phyloP scores from a whole-genome alignment of 2,113 vertebrate species.

The Rynchops niger region DNA sequence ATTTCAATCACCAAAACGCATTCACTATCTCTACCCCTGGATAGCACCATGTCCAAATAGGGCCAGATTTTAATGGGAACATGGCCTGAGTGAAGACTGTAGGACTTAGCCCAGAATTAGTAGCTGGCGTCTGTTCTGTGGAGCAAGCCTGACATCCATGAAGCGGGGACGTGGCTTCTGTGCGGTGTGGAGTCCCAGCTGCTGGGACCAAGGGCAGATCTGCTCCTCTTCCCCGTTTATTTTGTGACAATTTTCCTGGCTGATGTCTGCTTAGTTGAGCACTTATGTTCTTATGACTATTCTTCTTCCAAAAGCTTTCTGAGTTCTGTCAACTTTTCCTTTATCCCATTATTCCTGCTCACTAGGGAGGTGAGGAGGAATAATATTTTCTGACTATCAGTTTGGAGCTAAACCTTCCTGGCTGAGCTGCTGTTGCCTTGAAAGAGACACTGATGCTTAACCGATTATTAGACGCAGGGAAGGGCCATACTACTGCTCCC shows the following conservation, averaged over 20 bases:
- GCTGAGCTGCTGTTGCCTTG: background rate
- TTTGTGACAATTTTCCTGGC: background rate
- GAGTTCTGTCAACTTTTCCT: background rate
- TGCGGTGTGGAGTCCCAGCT: background rate
- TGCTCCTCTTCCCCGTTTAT: background rate
- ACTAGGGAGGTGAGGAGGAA: background rate
- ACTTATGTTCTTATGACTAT: background rate
- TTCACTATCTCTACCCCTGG: background rate
- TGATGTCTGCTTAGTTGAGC: background rate
- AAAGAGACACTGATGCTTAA: background rate
- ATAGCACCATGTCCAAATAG: rapidly evolving
- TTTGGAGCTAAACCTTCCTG: background rate
- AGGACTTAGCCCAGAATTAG: background rate
- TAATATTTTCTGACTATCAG: background rate
- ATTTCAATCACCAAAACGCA: rapidly evolving
- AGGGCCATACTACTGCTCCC: background rate
- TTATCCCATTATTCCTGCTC: background rate
- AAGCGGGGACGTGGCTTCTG: background rate
- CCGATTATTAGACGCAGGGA: background rate
- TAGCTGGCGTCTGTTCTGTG: rapidly evolving
- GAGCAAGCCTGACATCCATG: background rate
- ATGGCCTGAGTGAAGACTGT: background rate
- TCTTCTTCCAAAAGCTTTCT: background rate
- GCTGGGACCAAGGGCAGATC: background rate
- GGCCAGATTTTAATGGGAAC: background rate